Evolutionary conservation across 2,113 vertebrate genomes (phyloP).

Genomic region (Sebastes schlegelii): DNA sequence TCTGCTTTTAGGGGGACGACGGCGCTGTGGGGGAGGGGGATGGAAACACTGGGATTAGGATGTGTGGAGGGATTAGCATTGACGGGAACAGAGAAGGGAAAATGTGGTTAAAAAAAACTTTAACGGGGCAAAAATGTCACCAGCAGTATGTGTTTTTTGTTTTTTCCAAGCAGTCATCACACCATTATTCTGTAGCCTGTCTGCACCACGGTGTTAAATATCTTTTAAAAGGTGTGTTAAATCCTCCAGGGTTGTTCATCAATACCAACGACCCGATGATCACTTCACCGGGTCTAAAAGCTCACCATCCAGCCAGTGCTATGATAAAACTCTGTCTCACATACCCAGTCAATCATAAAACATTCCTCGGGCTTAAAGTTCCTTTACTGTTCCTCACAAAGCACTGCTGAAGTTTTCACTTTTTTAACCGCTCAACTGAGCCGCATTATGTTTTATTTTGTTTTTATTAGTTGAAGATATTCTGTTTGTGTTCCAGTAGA

Average conservation of each 20-base stretch:
- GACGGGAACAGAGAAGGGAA: slow-evolving; percentile 46
- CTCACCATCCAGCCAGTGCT: neutral
- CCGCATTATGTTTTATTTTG: neutral
- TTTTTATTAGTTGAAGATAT: slow-evolving; percentile 8
- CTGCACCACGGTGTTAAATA: slow-evolving; percentile 40
- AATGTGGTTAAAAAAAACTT: slow-evolving; percentile 33
- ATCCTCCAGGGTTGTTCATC: slow-evolving; percentile 37
- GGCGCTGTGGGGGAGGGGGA: slow-evolving; percentile 21
- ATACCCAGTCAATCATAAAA: slow-evolving; percentile 22
- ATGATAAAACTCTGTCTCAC: neutral
- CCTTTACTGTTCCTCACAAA: neutral
- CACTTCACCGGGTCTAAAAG: slow-evolving; percentile 42
- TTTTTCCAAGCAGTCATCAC: slow-evolving; percentile 17
- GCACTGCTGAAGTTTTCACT: neutral
- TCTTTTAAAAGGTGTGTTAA: slow-evolving; percentile 40
- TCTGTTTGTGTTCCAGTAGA: neutral
- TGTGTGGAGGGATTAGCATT: slow-evolving; percentile 53
- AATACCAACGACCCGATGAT: slow-evolving; percentile 26
- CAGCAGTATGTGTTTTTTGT: neutral
- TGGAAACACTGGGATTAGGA: slow-evolving; percentile 64
- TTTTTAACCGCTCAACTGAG: slow-evolving; percentile 2
- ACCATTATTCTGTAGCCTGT: slow-evolving; percentile 10
- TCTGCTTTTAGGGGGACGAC: slow-evolving; percentile 55
- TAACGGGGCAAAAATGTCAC: slow-evolving; percentile 37
- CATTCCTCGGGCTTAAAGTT: neutral